A percentile compares a stretch with the other conserved stretches of the same genome.
Evolutionary conservation across 1,140 invertebrate species (phyloP).

Genomic region (Ptiloglossa arizonensis): DNA sequence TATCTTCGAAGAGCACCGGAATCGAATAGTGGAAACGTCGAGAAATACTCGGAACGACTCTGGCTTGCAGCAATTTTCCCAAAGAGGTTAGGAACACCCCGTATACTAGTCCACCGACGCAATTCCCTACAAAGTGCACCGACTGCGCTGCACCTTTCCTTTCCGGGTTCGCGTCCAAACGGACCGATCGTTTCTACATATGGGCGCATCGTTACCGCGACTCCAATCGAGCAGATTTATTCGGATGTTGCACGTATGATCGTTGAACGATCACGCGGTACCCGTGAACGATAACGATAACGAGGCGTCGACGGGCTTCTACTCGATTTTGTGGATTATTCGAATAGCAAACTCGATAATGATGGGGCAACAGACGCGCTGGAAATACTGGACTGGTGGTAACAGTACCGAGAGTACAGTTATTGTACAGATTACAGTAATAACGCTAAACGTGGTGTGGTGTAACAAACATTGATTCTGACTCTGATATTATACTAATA

Average conservation of each 20-base stretch:
- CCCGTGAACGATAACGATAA: neutral
- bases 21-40: too few relatives aligned
- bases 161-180: neutral
- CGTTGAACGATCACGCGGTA: neutral
- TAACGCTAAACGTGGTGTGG: constrained; percentile 11
- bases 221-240: neutral
- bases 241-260: neutral
- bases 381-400: constrained; percentile 1
- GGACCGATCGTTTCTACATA: neutral
- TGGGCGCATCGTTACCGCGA: neutral
- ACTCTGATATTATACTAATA: constrained; percentile 11
- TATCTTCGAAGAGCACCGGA: neutral
- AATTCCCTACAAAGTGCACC: constrained; percentile 34
- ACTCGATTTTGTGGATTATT: constrained; percentile 21
- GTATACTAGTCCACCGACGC: constrained; percentile 12
- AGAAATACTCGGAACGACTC: too few relatives aligned
- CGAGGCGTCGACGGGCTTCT: constrained; percentile 4
- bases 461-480: constrained; percentile 5
- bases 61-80: too few relatives aligned
- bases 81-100: neutral
- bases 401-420: constrained; percentile 33
- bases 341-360: constrained; percentile 3
- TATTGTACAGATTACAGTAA: constrained; percentile 29
- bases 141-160: constrained; percentile 31
- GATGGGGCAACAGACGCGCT: neutral